These are phyloP conservation scores for Harpagoxenus sublaevis DNA, from an alignment of 2,888 invertebrate species.

Conservation along the genomic window DNA sequence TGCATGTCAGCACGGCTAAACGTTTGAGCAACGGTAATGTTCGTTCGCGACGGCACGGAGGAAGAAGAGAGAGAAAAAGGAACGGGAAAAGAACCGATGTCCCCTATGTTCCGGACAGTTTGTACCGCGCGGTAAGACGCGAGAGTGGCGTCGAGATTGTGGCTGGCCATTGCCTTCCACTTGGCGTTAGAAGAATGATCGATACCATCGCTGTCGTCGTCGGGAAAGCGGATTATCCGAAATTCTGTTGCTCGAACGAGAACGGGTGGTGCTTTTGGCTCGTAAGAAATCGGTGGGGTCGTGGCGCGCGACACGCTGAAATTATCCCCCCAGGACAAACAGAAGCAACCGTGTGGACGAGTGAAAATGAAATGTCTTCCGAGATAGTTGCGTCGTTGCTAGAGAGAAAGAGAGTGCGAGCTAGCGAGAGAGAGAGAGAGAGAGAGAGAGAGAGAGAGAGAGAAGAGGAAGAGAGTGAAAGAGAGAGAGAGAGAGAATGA, in stretches of 20 bases:
- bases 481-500: background rate
- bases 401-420: slow-evolving; percentile 46
- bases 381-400: slow-evolving; percentile 78
- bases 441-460: slow-evolving; percentile 33
- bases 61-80: background rate
- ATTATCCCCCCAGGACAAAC: slow-evolving; percentile 37
- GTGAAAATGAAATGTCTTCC: slow-evolving; percentile 83
- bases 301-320: slow-evolving; percentile 31
- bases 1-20: background rate
- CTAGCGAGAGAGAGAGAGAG: background rate
- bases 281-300: slow-evolving; percentile 27
- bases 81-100: background rate
- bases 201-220: background rate
- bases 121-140: slow-evolving; percentile 5
- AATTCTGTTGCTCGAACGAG: slow-evolving; percentile 39
- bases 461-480: slow-evolving; percentile 48
- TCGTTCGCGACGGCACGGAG: background rate
- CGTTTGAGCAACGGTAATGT: slow-evolving; percentile 35
- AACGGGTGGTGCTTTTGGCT: slow-evolving; percentile 30
- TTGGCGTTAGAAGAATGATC: slow-evolving; percentile 41
- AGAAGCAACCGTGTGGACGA: slow-evolving; percentile 63
- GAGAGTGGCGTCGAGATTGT: slow-evolving; percentile 15
- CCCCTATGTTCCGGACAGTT: background rate
- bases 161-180: slow-evolving; percentile 18
- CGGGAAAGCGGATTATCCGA: slow-evolving; percentile 25